These are phyloP conservation scores for Drosophila repletoides DNA, from an alignment of 1,140 invertebrate species.

Conservation along the genomic window DNA sequence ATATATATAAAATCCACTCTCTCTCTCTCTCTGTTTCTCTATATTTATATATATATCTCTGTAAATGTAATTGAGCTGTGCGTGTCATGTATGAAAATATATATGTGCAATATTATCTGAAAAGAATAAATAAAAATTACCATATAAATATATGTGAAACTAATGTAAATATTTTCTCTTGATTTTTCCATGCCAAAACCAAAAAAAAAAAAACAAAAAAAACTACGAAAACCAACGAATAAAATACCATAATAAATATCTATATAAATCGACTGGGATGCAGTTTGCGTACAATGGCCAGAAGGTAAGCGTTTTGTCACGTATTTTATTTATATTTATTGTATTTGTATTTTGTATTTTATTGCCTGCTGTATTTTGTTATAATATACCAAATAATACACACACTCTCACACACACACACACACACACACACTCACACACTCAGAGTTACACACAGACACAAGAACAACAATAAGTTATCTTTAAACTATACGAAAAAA, in stretches of 20 bases:
- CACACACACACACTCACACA: conserved; percentile 13
- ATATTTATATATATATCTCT: conserved; percentile 8
- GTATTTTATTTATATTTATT: conserved; percentile 29
- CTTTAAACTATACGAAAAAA: conserved; percentile 54
- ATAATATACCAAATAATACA: conserved; percentile 51
- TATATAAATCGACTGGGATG: conserved; percentile 83
- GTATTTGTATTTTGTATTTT: conserved; percentile 70
- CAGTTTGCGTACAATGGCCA: conserved; percentile 94
- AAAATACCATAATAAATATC: conserved; percentile 81
- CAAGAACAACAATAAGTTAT: conserved; percentile 55
- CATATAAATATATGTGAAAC: conserved; percentile 41
- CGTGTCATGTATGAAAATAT: conserved; percentile 53
- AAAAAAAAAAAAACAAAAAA: conserved; percentile 19
- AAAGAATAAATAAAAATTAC: conserved; percentile 31
- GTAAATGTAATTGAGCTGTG: conserved; percentile 54
- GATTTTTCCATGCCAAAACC: conserved; percentile 56
- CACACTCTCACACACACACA: conserved; percentile 19
- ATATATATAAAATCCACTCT: no score
- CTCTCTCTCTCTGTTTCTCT: no score
- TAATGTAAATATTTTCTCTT: conserved; percentile 71
- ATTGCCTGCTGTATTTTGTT: conserved; percentile 75
- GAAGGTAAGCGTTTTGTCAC: conserved; percentile 87
- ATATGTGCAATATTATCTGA: conserved; percentile 21
- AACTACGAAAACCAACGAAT: conserved; percentile 11
- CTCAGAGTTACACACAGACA: conserved; percentile 10